Conservation (phyloP, 2,797 vertebrate species). For the Acridotheres tristis region DNA sequence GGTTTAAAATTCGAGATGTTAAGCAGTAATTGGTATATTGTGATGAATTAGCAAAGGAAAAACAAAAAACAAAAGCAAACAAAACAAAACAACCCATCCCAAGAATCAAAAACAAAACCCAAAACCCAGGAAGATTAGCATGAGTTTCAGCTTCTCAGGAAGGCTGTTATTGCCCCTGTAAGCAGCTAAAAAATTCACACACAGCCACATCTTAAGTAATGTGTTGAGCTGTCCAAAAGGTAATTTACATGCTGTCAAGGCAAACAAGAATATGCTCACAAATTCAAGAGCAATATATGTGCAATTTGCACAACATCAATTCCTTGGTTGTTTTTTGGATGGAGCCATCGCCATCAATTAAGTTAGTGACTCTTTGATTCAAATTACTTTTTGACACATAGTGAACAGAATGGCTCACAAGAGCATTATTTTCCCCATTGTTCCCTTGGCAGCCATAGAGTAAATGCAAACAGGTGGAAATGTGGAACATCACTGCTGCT, state of each 20-base stretch:
- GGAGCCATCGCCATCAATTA: constrained; percentile 75
- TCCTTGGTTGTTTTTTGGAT: constrained; percentile 74
- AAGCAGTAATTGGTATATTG: constrained; percentile 3
- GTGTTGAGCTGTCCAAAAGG: constrained; percentile 74
- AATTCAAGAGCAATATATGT: constrained; percentile 77
- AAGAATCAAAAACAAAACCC: neutral
- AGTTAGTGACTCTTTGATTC: constrained; percentile 75
- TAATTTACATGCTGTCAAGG: constrained; percentile 80
- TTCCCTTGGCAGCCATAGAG: constrained; percentile 64
- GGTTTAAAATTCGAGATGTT: constrained; percentile 8
- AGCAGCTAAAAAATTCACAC: constrained; percentile 71
- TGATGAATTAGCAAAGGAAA: constrained; percentile 21
- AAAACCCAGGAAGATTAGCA: constrained; percentile 16
- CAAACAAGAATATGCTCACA: constrained; percentile 76
- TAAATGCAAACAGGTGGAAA: constrained; percentile 75
- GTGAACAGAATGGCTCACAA: constrained; percentile 61
- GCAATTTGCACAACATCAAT: constrained; percentile 77
- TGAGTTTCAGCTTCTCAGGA: constrained; percentile 69
- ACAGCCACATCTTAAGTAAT: constrained; percentile 73
- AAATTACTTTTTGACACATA: constrained; percentile 79
- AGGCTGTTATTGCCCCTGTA: constrained; percentile 70
- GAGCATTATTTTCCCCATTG: constrained; percentile 68
- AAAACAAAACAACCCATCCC: too few species aligned
- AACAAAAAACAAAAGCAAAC: neutral
- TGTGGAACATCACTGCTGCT: constrained; percentile 22